Conservation (phyloP, 2,797 vertebrate genomes). For the Acanthis flammea region DNA sequence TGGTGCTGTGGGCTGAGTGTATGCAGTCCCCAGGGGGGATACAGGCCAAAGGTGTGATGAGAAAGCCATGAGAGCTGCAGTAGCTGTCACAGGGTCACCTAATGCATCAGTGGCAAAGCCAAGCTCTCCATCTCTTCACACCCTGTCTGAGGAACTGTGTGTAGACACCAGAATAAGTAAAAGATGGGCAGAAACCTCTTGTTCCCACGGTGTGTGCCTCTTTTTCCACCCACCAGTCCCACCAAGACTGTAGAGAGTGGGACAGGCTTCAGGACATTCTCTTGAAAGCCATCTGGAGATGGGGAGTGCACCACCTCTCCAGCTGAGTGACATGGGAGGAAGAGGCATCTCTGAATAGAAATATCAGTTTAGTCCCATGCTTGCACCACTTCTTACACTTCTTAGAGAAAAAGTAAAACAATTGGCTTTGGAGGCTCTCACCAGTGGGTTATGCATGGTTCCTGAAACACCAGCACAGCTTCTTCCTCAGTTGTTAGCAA, state of each 20-base stretch:
- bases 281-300: neutral
- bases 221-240: neutral
- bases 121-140: neutral
- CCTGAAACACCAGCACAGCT: neutral
- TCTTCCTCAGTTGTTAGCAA: neutral
- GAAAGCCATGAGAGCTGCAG: neutral
- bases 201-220: neutral
- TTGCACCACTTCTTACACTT: neutral
- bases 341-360: neutral
- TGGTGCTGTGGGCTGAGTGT: neutral
- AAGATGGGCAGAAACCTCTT: neutral
- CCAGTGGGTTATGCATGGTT: accelerated
- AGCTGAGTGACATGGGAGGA: neutral
- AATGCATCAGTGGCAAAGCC: neutral
- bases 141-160: neutral
- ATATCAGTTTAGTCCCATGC: neutral
- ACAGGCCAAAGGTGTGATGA: neutral
- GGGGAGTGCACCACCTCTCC: neutral
- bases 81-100: neutral
- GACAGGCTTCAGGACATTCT: neutral
- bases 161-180: neutral
- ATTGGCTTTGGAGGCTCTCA: neutral
- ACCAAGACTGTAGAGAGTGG: neutral
- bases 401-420: neutral
- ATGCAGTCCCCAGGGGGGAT: accelerated